These are phyloP conservation scores for Synanthedon tipuliformis DNA, from an alignment of 2,888 invertebrate species.

Conservation along the genomic window DNA sequence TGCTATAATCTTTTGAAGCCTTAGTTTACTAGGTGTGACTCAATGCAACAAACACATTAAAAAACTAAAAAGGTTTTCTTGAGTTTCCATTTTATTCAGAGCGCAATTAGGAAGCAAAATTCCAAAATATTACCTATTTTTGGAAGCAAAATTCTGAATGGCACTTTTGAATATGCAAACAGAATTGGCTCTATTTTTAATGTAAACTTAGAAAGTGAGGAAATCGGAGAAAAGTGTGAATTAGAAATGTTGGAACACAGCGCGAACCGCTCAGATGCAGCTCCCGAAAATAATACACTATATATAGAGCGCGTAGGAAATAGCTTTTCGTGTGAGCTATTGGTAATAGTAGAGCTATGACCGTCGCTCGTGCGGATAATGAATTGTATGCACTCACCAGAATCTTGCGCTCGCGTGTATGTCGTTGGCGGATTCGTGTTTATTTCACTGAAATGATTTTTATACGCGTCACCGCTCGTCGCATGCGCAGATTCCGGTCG, in stretches of 20 bases:
- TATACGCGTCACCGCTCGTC: conserved; percentile 43
- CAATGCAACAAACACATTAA: no score
- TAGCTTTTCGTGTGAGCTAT: neutral
- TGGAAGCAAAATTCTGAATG: no score
- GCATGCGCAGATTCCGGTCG: conserved; percentile 67
- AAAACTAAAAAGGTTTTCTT: no score
- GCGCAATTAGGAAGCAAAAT: no score
- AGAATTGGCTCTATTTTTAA: no score
- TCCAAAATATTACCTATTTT: no score
- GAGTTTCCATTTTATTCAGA: no score
- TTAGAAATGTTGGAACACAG: conserved; percentile 30
- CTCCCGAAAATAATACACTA: conserved; percentile 54
- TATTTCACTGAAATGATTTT: conserved; percentile 56
- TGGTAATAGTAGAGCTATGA: neutral
- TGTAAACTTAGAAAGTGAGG: no score
- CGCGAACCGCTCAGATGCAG: conserved; percentile 34
- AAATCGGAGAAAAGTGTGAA: conserved; percentile 18
- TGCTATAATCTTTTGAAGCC: neutral
- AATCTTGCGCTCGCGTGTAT: conserved; percentile 57
- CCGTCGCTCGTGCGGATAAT: neutral
- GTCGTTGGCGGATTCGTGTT: conserved; percentile 47
- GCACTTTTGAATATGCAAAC: no score
- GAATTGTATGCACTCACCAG: conserved; percentile 42
- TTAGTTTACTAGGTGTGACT: neutral
- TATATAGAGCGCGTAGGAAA: conserved; percentile 28